Conservation (phyloP, 2,797 vertebrate genomes). For the Myotis vivesi region DNA sequence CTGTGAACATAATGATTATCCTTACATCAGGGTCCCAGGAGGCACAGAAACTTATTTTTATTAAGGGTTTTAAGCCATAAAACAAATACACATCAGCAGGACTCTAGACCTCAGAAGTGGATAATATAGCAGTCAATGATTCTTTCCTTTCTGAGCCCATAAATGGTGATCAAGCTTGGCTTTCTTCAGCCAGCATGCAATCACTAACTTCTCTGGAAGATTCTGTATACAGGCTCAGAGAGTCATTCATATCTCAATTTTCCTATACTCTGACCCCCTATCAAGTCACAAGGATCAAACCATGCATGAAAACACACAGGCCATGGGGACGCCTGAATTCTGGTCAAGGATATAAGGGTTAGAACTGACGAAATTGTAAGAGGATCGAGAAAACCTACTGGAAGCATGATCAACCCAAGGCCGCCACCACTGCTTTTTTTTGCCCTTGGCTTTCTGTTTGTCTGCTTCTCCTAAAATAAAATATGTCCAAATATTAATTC, state of each 20-base stretch:
- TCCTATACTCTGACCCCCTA: conserved; percentile 72
- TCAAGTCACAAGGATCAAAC: conserved; percentile 88
- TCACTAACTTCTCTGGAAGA: background rate
- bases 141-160: background rate
- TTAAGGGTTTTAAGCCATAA: background rate
- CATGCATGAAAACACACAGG: conserved; percentile 84
- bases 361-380: conserved; percentile 90
- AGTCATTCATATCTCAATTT: background rate
- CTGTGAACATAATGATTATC: background rate
- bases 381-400: conserved; percentile 98
- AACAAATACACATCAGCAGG: background rate
- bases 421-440: conserved; percentile 99
- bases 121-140: background rate
- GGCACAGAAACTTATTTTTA: background rate
- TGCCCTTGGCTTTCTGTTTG: conserved; percentile 99
- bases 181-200: background rate
- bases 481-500: conserved; percentile 95
- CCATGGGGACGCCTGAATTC: conserved; percentile 87
- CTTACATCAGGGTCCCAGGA: background rate
- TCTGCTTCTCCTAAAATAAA: conserved; percentile 99
- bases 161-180: background rate
- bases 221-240: background rate
- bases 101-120: background rate
- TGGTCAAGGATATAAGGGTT: conserved; percentile 99
- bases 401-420: conserved; percentile 99